These are phyloP conservation scores for Campoletis sonorensis DNA, from an alignment of 1,140 invertebrate genomes.

Conservation along the genomic window DNA sequence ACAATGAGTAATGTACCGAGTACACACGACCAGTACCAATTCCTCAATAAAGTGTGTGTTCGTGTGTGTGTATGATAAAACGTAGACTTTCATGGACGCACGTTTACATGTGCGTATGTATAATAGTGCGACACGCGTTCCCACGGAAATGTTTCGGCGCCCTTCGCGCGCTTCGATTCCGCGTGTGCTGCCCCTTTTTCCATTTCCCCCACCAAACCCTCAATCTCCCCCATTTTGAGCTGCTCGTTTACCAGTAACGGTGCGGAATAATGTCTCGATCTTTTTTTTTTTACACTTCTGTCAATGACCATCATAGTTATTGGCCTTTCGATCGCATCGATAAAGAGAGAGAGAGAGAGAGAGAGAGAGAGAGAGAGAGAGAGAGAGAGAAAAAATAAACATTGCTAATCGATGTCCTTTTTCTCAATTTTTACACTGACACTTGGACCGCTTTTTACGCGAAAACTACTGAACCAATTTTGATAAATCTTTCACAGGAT, in stretches of 20 bases:
- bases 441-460: no score
- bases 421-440: no score
- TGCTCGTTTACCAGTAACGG: not conserved
- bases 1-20: slow-evolving; percentile 56
- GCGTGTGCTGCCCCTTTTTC: slow-evolving; percentile 38
- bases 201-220: not conserved
- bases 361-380: no score
- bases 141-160: slow-evolving; percentile 68
- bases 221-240: slow-evolving; percentile 6
- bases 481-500: no score
- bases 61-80: not conserved
- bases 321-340: not conserved
- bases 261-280: not conserved
- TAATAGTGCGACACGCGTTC: slow-evolving; percentile 68
- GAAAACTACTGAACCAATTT: no score
- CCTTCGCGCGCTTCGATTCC: slow-evolving; percentile 49
- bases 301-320: not conserved
- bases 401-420: no score
- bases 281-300: not conserved
- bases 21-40: slow-evolving; percentile 30
- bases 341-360: not conserved
- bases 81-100: not conserved
- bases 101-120: not conserved
- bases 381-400: no score
- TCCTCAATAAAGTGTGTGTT: not conserved